Evolutionary conservation across 2,113 vertebrate genomes (phyloP).

Genomic region (Balaeniceps rex): DNA sequence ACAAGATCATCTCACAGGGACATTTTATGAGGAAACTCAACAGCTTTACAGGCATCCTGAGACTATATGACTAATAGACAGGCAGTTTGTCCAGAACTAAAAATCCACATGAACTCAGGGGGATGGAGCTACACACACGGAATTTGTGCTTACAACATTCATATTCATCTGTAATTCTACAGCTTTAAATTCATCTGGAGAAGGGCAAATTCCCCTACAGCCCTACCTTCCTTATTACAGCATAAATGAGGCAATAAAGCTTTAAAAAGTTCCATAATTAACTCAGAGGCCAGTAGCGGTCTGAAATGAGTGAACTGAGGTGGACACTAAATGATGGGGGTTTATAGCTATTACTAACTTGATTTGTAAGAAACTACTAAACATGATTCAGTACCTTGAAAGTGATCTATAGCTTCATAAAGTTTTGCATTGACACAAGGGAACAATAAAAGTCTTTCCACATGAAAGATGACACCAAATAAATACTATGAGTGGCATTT

Average conservation of each 20-base stretch:
- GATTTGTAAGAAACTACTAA: slow-evolving; percentile 33
- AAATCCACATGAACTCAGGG: background rate
- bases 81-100: background rate
- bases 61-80: background rate
- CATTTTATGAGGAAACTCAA: background rate
- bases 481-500: background rate
- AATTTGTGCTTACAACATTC: background rate
- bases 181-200: background rate
- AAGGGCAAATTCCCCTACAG: background rate
- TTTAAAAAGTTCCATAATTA: background rate
- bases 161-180: background rate
- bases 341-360: slow-evolving; percentile 2
- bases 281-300: background rate
- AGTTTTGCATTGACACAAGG: slow-evolving; percentile 4
- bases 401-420: slow-evolving; percentile 54
- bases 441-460: slow-evolving; percentile 21
- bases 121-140: background rate
- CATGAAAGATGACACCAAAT: slow-evolving; percentile 32
- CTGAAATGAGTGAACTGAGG: slow-evolving; percentile 7
- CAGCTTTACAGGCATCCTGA: background rate
- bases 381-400: slow-evolving; percentile 17
- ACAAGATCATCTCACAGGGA: background rate
- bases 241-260: background rate
- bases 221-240: background rate
- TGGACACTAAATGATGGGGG: background rate